Conservation (phyloP, 2,797 vertebrate genomes). For the Kryptolebias ocellatus region DNA sequence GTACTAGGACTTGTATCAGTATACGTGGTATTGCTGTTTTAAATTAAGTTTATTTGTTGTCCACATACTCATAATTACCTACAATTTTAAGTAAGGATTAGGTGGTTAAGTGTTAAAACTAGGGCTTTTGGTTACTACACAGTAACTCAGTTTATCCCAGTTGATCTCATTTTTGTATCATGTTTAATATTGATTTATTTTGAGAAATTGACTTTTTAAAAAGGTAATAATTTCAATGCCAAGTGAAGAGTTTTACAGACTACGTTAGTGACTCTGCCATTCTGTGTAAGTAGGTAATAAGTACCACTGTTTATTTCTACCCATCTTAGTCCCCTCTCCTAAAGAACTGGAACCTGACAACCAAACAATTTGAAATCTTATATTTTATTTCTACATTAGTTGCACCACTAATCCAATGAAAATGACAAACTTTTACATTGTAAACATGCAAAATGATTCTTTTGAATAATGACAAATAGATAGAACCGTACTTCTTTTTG, state of each 20-base stretch:
- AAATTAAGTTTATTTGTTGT: too few species aligned
- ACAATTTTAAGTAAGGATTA: too few species aligned
- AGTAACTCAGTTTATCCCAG: not conserved
- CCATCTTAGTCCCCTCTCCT: not conserved
- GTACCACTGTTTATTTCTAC: not conserved
- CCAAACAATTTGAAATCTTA: not conserved
- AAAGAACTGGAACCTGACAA: not conserved
- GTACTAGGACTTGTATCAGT: too few species aligned
- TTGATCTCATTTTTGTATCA: not conserved
- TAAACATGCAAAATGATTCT: not conserved
- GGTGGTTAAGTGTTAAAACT: too few species aligned
- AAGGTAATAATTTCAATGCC: not conserved
- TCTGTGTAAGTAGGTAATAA: too few species aligned
- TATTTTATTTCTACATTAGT: not conserved
- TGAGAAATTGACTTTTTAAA: not conserved
- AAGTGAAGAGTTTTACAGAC: not conserved
- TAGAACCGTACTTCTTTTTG: conserved; percentile 92
- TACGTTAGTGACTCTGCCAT: not conserved
- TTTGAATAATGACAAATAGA: conserved; percentile 11
- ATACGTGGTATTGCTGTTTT: too few species aligned
- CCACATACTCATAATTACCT: too few species aligned
- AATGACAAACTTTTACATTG: not conserved
- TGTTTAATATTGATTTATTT: not conserved
- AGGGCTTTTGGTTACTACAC: not conserved
- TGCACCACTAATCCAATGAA: not conserved